Conservation (phyloP, 2,888 invertebrate genomes). For the Sarcophaga carnaria region DNA sequence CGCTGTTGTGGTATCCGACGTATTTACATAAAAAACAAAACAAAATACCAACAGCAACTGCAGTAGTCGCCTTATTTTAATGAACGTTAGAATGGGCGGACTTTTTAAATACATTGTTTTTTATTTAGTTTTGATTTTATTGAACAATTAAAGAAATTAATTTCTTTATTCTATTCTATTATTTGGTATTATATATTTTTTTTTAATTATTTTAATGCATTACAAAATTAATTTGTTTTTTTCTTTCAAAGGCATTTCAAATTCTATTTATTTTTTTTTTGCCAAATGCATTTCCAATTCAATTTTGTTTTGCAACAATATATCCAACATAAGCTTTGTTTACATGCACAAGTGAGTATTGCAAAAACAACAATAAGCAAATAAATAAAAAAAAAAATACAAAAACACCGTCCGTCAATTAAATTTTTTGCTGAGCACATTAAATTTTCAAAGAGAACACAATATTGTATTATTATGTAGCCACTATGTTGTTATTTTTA, state of each 20-base stretch:
- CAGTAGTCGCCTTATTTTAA: too few species aligned
- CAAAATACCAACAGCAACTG: not conserved
- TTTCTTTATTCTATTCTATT: too few species aligned
- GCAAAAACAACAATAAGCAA: not conserved
- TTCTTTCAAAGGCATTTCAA: too few species aligned
- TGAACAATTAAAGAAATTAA: too few species aligned
- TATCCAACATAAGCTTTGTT: not conserved
- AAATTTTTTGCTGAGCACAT: conserved; percentile 2
- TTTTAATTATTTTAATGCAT: too few species aligned
- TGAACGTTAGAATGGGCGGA: too few species aligned
- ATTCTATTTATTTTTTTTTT: too few species aligned
- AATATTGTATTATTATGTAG: not conserved
- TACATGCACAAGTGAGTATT: not conserved
- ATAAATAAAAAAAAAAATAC: not conserved
- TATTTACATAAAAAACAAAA: conserved; percentile 49
- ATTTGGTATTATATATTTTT: too few species aligned
- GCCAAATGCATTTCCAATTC: not conserved
- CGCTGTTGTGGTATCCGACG: conserved; percentile 41
- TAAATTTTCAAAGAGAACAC: not conserved
- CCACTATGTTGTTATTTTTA: not conserved
- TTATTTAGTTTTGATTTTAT: not conserved
- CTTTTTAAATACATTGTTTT: not conserved
- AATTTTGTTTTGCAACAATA: not conserved
- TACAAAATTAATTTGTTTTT: too few species aligned
- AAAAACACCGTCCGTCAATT: not conserved